phyloP scores from a whole-genome alignment of 2,888 invertebrate species.

The Platycheirus rosarum region DNA sequence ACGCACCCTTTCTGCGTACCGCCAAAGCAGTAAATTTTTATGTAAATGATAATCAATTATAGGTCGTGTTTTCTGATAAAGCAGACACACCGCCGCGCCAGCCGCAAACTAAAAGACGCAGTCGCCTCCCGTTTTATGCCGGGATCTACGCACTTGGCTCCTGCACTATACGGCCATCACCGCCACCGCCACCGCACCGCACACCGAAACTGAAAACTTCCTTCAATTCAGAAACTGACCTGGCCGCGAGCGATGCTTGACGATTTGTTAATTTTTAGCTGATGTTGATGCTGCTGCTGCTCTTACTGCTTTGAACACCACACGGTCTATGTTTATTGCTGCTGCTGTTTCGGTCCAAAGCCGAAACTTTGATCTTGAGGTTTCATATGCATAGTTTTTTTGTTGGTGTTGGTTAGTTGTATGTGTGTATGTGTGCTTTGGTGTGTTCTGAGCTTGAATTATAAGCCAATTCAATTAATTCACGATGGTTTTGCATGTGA shows the following conservation, averaged over 20 bases:
- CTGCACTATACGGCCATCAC: background rate
- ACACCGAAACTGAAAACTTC: conserved; percentile 9
- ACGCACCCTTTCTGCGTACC: conserved; percentile 56
- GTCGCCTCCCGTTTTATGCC: conserved; percentile 6
- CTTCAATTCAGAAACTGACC: conserved; percentile 12
- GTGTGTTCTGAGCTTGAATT: conserved; percentile 68
- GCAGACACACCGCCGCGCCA: conserved; percentile 35
- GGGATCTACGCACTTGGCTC: conserved; percentile 60
- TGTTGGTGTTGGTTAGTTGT: conserved; percentile 20
- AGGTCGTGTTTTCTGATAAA: conserved; percentile 67
- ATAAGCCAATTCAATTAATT: conserved; percentile 73
- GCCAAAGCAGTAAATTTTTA: conserved; percentile 66
- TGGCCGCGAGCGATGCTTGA: conserved; percentile 18
- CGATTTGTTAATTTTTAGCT: conserved; percentile 63
- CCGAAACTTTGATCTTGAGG: conserved; percentile 37
- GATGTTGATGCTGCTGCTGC: conserved; percentile 40
- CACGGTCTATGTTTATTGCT: conserved; percentile 20
- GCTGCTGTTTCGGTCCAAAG: conserved; percentile 32
- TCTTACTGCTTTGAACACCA: background rate
- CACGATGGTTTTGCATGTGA: conserved; percentile 72
- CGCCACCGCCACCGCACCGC: background rate
- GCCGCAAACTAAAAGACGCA: conserved; percentile 25
- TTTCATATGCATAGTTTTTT: background rate
- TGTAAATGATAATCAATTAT: conserved; percentile 74
- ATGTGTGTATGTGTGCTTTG: conserved; percentile 4